Percentiles rank a stretch among this genome's conserved stretches.
Evolutionary conservation across 2,888 invertebrate species (phyloP).

Genomic region (Colostygia pectinataria): DNA sequence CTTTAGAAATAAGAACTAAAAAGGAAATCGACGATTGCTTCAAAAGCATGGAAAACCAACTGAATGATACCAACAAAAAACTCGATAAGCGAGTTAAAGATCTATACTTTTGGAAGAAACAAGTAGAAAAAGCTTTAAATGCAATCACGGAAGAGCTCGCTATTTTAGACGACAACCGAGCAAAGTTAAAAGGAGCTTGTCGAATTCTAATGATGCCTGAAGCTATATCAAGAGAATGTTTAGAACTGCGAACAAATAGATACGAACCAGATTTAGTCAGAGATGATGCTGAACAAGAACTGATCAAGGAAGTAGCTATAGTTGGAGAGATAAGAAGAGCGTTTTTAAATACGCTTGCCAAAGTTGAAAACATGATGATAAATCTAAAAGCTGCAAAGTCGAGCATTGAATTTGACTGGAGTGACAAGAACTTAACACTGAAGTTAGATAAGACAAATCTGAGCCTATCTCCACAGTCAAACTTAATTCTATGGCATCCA

Average conservation of each 20-base stretch:
- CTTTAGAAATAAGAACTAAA: conserved; percentile 50
- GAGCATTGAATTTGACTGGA: conserved; percentile 93
- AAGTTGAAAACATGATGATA: conserved; percentile 86
- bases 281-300: conserved; percentile 91
- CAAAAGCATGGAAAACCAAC: conserved; percentile 78
- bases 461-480: conserved; percentile 86
- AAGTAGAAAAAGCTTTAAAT: conserved; percentile 84
- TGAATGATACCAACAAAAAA: conserved; percentile 67
- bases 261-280: conserved; percentile 89
- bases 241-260: conserved; percentile 86
- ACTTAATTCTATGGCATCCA: conserved; percentile 87
- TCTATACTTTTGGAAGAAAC: conserved; percentile 86
- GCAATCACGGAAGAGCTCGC: conserved; percentile 86
- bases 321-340: conserved; percentile 87
- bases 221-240: conserved; percentile 87
- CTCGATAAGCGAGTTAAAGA: conserved; percentile 56
- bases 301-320: conserved; percentile 89
- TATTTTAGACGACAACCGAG: conserved; percentile 84
- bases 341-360: conserved; percentile 84
- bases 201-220: conserved; percentile 87
- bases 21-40: conserved; percentile 80
- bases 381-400: conserved; percentile 89
- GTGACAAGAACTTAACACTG: conserved; percentile 91
- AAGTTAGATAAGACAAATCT: conserved; percentile 87
- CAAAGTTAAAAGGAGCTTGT: conserved; percentile 85